A percentile compares a stretch with the other conserved stretches of the same genome.
Conservation (phyloP, 92 coral and sea anemone genomes). For the Zoanthus sociatus region DNA sequence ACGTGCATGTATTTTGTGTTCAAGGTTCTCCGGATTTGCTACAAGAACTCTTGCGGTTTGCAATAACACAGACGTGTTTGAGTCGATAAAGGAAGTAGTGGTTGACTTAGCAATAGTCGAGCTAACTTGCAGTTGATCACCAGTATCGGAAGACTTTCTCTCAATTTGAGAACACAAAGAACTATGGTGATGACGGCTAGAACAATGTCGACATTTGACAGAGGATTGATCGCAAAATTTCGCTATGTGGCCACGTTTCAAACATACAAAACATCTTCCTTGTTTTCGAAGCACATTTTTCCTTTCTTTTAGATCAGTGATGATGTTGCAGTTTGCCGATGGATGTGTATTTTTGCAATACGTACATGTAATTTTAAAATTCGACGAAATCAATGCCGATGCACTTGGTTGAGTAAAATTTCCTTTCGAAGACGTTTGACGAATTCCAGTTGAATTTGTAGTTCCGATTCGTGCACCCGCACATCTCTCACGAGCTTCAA, state of each 20-base stretch:
- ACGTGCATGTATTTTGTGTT: slow-evolving; percentile 34
- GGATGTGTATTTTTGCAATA: slow-evolving; percentile 52
- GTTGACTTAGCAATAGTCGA: neutral
- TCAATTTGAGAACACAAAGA: slow-evolving; percentile 18
- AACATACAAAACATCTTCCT: slow-evolving; percentile 41
- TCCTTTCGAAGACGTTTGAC: neutral
- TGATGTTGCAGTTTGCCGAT: slow-evolving; percentile 33
- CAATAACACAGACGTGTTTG: slow-evolving; percentile 30
- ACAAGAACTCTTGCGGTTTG: slow-evolving; percentile 24
- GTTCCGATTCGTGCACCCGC: slow-evolving; percentile 3
- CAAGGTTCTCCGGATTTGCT: slow-evolving; percentile 3
- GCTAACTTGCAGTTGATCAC: neutral
- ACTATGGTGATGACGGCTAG: slow-evolving; percentile 5
- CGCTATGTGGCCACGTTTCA: slow-evolving; percentile 13
- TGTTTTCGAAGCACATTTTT: slow-evolving; percentile 29
- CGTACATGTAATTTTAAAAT: slow-evolving; percentile 42
- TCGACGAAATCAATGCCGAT: slow-evolving; percentile 8
- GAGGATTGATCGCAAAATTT: slow-evolving; percentile 1
- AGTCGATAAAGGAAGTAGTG: slow-evolving; percentile 21
- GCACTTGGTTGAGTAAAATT: slow-evolving; percentile 30
- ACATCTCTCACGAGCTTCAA: slow-evolving; percentile 48
- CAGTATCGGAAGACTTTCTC: neutral
- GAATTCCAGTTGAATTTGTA: slow-evolving; percentile 12
- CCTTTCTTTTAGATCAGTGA: slow-evolving; percentile 44
- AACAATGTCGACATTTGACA: neutral